These are phyloP conservation scores for Bolinopsis microptera DNA, from an alignment of 37 sponge, comb jelly and placozoan genomes.

Conservation along the genomic window DNA sequence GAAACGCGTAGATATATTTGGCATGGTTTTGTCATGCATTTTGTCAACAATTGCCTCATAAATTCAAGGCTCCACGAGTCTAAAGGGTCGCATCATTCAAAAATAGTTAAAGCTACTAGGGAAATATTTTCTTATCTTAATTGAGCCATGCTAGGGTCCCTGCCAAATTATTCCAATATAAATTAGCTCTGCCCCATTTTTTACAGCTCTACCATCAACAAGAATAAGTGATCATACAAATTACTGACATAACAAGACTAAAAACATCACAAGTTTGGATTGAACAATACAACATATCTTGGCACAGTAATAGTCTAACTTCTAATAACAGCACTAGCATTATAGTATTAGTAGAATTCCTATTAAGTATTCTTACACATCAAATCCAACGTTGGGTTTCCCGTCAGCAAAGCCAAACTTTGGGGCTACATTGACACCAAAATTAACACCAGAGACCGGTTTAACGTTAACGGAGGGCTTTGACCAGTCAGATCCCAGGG, in stretches of 20 bases:
- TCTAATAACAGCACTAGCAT: not conserved
- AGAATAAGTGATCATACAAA: not conserved
- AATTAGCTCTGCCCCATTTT: too few species aligned
- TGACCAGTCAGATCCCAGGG: not conserved
- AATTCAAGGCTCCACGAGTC: too few species aligned
- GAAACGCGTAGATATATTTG: too few species aligned
- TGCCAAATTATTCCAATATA: too few species aligned
- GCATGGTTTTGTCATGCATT: too few species aligned
- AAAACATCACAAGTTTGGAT: not conserved
- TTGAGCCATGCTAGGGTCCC: too few species aligned
- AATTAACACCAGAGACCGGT: not conserved
- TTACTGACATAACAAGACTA: not conserved
- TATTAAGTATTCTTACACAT: slow-evolving; percentile 27
- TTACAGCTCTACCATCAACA: too few species aligned
- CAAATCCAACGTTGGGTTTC: slow-evolving; percentile 43
- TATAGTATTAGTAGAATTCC: not conserved
- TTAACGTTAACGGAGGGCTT: slow-evolving; percentile 12
- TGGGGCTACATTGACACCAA: slow-evolving; percentile 32
- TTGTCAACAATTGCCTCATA: too few species aligned
- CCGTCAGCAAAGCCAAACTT: slow-evolving; percentile 59
- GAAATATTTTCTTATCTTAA: too few species aligned
- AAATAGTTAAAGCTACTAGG: too few species aligned
- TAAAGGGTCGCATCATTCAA: too few species aligned
- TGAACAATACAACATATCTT: not conserved
- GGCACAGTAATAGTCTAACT: not conserved